Evolutionary conservation across 2,797 vertebrate species (phyloP), one percentile per base, ranked within the genome.

Genomic region (Pseudochaenichthys georgianus): DNA sequence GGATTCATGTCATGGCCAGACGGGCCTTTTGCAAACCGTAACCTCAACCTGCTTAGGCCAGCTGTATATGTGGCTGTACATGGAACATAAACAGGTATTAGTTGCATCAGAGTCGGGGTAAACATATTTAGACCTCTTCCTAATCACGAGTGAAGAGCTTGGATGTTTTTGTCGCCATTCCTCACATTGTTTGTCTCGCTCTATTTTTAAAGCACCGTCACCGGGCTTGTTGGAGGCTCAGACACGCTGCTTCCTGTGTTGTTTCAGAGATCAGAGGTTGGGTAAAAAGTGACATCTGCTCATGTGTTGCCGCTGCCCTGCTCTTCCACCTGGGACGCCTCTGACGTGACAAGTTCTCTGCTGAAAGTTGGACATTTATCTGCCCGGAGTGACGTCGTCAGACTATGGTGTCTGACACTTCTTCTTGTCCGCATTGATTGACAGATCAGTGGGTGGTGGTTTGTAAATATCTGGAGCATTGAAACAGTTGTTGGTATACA

Each of bases 141-240:
- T 42, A 46, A 28, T 80, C 82, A 75, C 19, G 50, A 47, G 70
- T 15, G 64, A 64, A 3, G 51, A 68, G 75, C 60, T 13, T 54
- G 46, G 55, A 68, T 80, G 78, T 80, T 89, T 90, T 88, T 78
- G 76, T 42, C 28, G 9, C 83, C 91, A 85, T 91, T 92, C 87
- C 55, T 88, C 45, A 19, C 87, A 89, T 89, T 88, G 86, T 88
- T 88, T 79, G 80, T 76, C 80, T 80, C 0, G 12, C 5, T 70
- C 86, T 92, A 92, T 94, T 90, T 94, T 89, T 87, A 84, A 52
- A 57, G 66, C 23, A 5, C 45, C 38, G 55, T 88, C 88, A 59
- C 64, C 13, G 16, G 88, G 77, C 87, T 89, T 68, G 82, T 93
- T 91, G 86, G 85, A 78, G 80, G 88, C 84, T 86, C 80, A 84